These are phyloP conservation scores for Clusia tigrina DNA, from an alignment of 2,888 invertebrate species.

Conservation along the genomic window DNA sequence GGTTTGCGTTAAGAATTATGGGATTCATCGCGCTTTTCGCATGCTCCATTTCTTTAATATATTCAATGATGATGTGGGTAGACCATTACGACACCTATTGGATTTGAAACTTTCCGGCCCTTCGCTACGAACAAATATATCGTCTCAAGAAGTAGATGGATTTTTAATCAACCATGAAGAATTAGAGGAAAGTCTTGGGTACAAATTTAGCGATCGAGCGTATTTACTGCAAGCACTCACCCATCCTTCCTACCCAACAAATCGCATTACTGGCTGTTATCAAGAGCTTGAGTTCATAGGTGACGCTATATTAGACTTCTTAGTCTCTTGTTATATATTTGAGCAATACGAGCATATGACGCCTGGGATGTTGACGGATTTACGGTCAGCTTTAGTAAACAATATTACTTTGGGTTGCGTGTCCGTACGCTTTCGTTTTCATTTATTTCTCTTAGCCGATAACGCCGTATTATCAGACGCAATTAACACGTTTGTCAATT, in stretches of 20 bases:
- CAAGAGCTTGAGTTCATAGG: conserved; percentile 90
- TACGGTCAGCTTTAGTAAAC: conserved; percentile 94
- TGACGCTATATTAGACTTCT: conserved; percentile 89
- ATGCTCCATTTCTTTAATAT: conserved; percentile 74
- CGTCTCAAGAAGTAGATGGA: conserved; percentile 65
- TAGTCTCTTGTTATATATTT: conserved; percentile 87
- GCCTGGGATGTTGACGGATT: conserved; percentile 90
- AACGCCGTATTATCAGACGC: conserved; percentile 65
- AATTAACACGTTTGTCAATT: conserved; percentile 63
- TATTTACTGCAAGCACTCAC: conserved; percentile 91
- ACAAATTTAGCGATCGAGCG: conserved; percentile 81
- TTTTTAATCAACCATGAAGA: conserved; percentile 64
- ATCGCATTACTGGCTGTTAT: conserved; percentile 86
- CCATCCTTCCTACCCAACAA: conserved; percentile 86
- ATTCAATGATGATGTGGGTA: conserved; percentile 62
- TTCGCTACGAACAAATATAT: conserved; percentile 58
- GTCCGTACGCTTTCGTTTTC: conserved; percentile 84
- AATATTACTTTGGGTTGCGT: conserved; percentile 94
- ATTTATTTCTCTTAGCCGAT: conserved; percentile 73
- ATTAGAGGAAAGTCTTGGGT: conserved; percentile 73
- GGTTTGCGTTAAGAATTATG: conserved; percentile 70
- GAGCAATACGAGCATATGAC: conserved; percentile 74
- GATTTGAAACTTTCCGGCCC: conserved; percentile 48
- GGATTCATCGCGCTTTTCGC: conserved; percentile 64
- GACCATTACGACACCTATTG: conserved; percentile 55